phyloP scores from a whole-genome alignment of 2,888 invertebrate species.

The Thera obeliscata region DNA sequence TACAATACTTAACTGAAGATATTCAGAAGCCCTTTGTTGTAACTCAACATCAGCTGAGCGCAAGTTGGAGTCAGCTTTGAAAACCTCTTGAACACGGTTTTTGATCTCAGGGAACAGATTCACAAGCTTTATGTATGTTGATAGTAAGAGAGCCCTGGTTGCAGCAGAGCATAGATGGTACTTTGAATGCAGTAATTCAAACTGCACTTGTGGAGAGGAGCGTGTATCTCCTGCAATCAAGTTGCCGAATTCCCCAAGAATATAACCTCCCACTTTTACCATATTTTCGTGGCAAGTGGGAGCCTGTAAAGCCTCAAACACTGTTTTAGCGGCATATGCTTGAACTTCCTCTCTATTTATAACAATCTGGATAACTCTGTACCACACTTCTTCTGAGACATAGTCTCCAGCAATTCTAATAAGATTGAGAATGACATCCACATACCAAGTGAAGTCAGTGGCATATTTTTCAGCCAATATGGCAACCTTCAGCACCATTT shows the following conservation, averaged over 20 bases:
- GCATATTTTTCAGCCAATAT: conserved; percentile 99
- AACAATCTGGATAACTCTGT: conserved; percentile 99
- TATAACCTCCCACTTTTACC: conserved; percentile 99
- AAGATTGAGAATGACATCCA: conserved; percentile 98
- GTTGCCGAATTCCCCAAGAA: conserved; percentile 99
- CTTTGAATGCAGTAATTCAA: conserved; percentile 99
- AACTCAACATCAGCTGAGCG: conserved; percentile 99
- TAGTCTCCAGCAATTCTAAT: conserved; percentile 99
- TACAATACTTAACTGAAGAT: conserved; percentile 97
- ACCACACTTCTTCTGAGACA: conserved; percentile 99
- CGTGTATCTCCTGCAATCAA: conserved; percentile 99
- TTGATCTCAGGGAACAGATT: conserved; percentile 99
- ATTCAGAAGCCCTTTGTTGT: conserved; percentile 99
- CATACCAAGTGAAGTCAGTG: conserved; percentile 99
- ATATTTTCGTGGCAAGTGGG: conserved; percentile 99
- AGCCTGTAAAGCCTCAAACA: conserved; percentile 99
- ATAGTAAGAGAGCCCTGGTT: conserved; percentile 97
- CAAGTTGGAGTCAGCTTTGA: conserved; percentile 96
- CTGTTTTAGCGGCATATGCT: conserved; percentile 99
- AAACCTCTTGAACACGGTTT: conserved; percentile 96
- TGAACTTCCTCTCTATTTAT: conserved; percentile 99
- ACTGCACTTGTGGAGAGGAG: conserved; percentile 98
- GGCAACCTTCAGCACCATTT: conserved; percentile 99
- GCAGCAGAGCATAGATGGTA: conserved; percentile 99
- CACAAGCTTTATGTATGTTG: conserved; percentile 99